Evolutionary conservation across 2,888 invertebrate species (phyloP).

Genomic region (Parapristionchus giblindavisi): DNA sequence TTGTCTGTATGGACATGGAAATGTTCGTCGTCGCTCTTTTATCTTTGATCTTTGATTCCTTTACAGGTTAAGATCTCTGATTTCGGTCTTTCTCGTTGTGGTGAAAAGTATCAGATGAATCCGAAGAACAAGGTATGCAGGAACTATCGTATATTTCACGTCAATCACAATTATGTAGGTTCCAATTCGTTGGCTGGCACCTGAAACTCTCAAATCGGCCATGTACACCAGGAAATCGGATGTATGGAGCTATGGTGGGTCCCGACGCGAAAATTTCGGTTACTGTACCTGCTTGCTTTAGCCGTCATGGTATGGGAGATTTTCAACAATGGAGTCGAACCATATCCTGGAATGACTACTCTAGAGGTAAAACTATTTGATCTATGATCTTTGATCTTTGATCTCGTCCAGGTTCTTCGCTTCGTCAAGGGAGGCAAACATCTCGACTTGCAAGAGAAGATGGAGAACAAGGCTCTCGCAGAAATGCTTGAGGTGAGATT

Average conservation of each 20-base stretch:
- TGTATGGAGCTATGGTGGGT: constrained; percentile 35
- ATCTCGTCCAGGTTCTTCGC: constrained; percentile 9
- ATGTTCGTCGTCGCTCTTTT: constrained; percentile 6
- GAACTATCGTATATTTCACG: not conserved
- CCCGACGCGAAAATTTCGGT: not conserved
- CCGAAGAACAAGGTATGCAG: constrained; percentile 30
- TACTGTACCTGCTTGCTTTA: not conserved
- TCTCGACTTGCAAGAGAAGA: constrained; percentile 21
- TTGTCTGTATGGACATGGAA: constrained; percentile 45
- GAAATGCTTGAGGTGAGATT: constrained; percentile 27
- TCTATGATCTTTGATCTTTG: constrained; percentile 18
- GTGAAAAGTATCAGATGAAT: constrained; percentile 37
- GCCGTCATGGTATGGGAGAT: constrained; percentile 34
- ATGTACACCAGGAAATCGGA: constrained; percentile 40
- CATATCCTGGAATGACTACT: constrained; percentile 23
- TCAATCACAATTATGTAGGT: constrained; percentile 16
- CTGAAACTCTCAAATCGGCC: constrained; percentile 39
- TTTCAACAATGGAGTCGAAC: constrained; percentile 35
- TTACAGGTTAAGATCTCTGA: constrained; percentile 51
- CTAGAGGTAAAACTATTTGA: constrained; percentile 7
- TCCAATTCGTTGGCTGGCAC: constrained; percentile 44
- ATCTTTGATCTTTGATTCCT: not conserved
- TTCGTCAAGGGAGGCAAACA: constrained; percentile 32
- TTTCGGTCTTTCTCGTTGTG: constrained; percentile 49
- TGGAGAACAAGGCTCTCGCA: constrained; percentile 2